These are phyloP conservation scores for Gyps fulvus DNA, from an alignment of 2,113 vertebrate genomes.

Conservation along the genomic window DNA sequence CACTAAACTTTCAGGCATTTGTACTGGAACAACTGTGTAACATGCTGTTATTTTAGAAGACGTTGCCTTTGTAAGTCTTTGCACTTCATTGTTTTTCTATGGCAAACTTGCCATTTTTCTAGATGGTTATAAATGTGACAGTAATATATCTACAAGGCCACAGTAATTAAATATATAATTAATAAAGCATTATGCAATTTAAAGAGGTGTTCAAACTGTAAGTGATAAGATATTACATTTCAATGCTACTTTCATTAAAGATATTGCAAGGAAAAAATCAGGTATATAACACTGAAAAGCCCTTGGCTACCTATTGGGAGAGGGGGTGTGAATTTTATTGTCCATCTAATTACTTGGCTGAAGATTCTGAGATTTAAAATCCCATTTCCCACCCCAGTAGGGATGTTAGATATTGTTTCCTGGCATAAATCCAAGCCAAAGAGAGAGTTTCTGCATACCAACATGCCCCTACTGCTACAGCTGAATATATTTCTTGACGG, in stretches of 20 bases:
- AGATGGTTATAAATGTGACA: not conserved
- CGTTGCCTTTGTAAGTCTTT: not conserved
- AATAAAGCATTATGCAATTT: not conserved
- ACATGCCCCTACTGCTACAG: not conserved
- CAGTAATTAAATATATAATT: not conserved
- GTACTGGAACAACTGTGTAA: too few relatives aligned
- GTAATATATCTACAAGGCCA: not conserved
- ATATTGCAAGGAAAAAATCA: not conserved
- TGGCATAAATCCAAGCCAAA: not conserved
- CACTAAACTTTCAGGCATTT: not conserved
- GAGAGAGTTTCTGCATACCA: not conserved
- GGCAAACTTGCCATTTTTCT: not conserved
- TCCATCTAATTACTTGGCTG: constrained; percentile 29
- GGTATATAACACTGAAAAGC: not conserved
- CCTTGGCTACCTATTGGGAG: not conserved
- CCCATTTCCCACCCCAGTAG: not conserved
- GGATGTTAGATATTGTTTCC: not conserved
- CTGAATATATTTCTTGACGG: not conserved
- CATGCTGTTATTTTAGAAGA: not conserved
- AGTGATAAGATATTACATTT: not conserved
- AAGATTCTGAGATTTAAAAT: constrained; percentile 21
- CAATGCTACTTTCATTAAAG: not conserved
- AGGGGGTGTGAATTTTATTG: not conserved
- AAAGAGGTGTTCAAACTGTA: not conserved
- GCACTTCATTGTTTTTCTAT: not conserved